Evolutionary conservation across 2,113 vertebrate genomes (phyloP), one percentile per base, ranked within the genome.

Genomic region (Argyrosomus japonicus): DNA sequence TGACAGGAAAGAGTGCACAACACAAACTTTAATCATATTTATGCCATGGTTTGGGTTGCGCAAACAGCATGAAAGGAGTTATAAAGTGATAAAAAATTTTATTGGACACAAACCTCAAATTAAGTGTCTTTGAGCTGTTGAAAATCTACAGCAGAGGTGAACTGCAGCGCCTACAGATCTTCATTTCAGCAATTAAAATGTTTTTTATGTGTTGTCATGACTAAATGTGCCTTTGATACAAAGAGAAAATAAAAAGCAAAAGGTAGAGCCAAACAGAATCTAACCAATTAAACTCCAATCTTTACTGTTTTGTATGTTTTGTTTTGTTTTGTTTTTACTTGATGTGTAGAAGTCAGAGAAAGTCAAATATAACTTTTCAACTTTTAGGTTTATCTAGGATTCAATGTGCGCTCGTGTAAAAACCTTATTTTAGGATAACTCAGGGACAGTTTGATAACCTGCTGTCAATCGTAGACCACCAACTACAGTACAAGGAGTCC

Each of bases 11-110:
- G 12, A 58, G 29, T n/a, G 5, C 63, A 60, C 47, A 60, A 83
- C 27, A 60, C 47, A 68, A 72, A 79, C 54, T 61, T 68, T 75
- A 27, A 45, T 27, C 53, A 29, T 69, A 45, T 77, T 62, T 61
- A 50, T 60, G 61, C 60, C 53, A 50, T 27, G 6, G 27, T 29
- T 70, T 25, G 12, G 27, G 12, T 11, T 21, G 27, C 51, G 60
- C 21, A 40, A 48, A 27, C 57, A 14, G 27, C 21, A 60, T 68
- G 65, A 51, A 68, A 68, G 25, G 2, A 10, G 29, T 68, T n/a
- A 32, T 19, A 23, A 69, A 57, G 64, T 48, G 50, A 53, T 47
- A 47, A 32, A 71, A 40, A 56, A 53, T 29, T 48, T 29, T 58
- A 25, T 3, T 12, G 14, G 47, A 75, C 21, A 43, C 32, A 64